Evolutionary conservation across 2,113 vertebrate genomes (phyloP).

Genomic region (Amazona guildingii): DNA sequence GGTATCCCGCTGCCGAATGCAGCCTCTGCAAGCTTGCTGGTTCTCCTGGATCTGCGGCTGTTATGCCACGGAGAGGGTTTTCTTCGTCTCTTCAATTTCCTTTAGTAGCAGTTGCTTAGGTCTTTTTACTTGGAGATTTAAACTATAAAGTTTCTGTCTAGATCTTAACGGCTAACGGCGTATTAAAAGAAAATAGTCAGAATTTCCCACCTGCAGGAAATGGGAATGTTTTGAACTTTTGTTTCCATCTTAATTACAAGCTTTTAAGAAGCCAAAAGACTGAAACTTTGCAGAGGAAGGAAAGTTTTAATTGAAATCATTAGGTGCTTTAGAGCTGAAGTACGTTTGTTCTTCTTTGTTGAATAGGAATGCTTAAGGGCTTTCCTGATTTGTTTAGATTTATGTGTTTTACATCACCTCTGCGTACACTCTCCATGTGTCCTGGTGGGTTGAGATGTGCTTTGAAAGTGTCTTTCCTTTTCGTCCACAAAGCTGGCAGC

Average conservation of each 20-base stretch:
- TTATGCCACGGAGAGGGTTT: not conserved
- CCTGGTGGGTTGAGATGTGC: not conserved
- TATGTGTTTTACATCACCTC: not conserved
- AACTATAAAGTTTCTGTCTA: not conserved
- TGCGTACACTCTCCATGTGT: not conserved
- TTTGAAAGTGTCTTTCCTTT: not conserved
- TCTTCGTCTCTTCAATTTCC: not conserved
- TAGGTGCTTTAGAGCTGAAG: not conserved
- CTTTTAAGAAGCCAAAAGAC: not conserved
- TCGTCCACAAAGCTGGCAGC: not conserved
- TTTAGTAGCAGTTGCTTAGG: not conserved
- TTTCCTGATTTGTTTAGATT: not conserved
- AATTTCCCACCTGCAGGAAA: not conserved
- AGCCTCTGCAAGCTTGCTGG: not conserved
- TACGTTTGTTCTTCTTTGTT: not conserved
- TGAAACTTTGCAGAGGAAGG: not conserved
- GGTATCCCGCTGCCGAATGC: not conserved
- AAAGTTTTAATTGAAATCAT: constrained; percentile 10
- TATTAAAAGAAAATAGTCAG: not conserved
- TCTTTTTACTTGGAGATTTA: not conserved
- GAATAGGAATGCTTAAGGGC: not conserved
- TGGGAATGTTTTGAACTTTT: not conserved
- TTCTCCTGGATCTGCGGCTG: not conserved
- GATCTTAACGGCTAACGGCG: not conserved
- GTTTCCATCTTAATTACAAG: not conserved